Evolutionary conservation across 2,113 vertebrate genomes (phyloP).

Genomic region (Salvelinus namaycush): DNA sequence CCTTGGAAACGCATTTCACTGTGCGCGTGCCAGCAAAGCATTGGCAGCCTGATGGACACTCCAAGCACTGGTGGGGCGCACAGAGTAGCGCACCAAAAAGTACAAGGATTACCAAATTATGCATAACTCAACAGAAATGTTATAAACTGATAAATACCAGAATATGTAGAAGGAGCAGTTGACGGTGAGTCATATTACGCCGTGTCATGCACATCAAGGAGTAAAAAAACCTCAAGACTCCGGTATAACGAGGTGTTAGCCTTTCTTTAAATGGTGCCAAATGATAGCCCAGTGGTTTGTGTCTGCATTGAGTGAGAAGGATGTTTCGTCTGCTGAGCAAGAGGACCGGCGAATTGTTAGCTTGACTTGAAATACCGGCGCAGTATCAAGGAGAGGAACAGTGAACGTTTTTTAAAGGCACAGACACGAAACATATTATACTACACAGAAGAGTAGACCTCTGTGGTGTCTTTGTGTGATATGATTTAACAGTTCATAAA

Average conservation of each 20-base stretch:
- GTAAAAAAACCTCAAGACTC: too few species aligned
- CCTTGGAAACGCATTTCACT: constrained; percentile 72
- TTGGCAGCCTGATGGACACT: constrained; percentile 74
- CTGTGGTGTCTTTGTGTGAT: too few species aligned
- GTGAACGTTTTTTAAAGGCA: constrained; percentile 14
- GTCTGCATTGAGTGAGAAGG: neutral
- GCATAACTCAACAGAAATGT: constrained; percentile 55
- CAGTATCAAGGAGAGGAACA: constrained; percentile 2
- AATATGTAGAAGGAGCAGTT: neutral
- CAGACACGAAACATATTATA: neutral
- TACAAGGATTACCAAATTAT: constrained; percentile 30
- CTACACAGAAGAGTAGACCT: too few species aligned
- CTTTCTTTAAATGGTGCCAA: neutral
- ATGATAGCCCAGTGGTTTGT: neutral
- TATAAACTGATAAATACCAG: neutral
- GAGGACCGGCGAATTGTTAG: neutral
- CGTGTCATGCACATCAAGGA: neutral
- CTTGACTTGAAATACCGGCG: constrained; percentile 7
- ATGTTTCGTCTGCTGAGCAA: neutral
- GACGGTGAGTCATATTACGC: neutral
- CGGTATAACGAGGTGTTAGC: neutral
- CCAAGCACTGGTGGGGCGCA: constrained; percentile 40
- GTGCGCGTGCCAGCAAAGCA: constrained; percentile 68
- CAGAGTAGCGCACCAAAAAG: constrained; percentile 62
- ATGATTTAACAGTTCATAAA: too few species aligned